Evolutionary conservation across 1,140 invertebrate genomes (phyloP).

Genomic region (Neotoxoptera formosana): DNA sequence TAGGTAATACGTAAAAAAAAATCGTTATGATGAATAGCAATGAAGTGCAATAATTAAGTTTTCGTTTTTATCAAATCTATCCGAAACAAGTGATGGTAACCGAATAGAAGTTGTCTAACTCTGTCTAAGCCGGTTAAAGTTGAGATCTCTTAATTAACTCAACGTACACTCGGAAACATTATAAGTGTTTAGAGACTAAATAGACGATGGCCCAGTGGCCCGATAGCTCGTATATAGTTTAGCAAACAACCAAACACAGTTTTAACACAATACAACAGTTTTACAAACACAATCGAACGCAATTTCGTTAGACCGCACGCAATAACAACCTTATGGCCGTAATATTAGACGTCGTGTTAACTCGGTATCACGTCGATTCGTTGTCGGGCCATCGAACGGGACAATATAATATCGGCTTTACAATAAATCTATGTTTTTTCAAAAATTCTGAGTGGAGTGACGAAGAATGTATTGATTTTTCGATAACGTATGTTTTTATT

Average conservation of each 20-base stretch:
- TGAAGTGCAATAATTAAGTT: background rate
- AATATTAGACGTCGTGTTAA: background rate
- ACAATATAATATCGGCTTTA: too few species aligned
- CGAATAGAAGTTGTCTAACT: background rate
- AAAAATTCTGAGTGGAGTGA: background rate
- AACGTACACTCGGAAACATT: background rate
- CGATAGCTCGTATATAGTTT: background rate
- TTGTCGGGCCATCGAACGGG: background rate
- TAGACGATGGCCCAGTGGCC: background rate
- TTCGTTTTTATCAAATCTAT: background rate
- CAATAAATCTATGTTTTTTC: too few species aligned
- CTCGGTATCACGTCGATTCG: background rate
- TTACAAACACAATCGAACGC: background rate
- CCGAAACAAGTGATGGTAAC: background rate
- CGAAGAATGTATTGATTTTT: background rate
- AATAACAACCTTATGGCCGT: background rate
- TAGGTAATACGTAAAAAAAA: background rate
- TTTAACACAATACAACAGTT: background rate
- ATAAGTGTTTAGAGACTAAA: slow-evolving; percentile 2
- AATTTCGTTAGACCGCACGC: background rate
- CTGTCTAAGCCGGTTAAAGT: background rate
- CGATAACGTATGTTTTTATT: too few species aligned
- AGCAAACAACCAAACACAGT: background rate
- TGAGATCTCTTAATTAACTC: background rate
- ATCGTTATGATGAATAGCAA: background rate